Conservation (phyloP, 1,140 invertebrate genomes). For the Pectinophora gossypiella region DNA sequence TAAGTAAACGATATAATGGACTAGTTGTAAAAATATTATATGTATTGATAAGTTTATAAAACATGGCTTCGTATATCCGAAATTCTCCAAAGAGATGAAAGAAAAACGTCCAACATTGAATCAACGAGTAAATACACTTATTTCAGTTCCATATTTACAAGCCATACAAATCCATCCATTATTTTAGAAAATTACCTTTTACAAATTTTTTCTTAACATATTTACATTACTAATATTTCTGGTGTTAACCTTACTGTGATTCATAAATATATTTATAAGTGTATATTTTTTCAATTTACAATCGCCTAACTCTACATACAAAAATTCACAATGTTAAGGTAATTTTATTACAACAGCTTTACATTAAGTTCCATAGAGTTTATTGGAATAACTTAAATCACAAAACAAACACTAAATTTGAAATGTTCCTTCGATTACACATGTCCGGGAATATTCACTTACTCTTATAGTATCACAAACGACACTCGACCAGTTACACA, state of each 20-base stretch:
- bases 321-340: slow-evolving; percentile 48
- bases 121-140: slow-evolving; percentile 28
- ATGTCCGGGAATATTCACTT: slow-evolving; percentile 32
- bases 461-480: slow-evolving; percentile 54
- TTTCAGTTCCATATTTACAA: slow-evolving; percentile 54
- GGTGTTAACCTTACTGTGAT: slow-evolving; percentile 73
- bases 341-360: slow-evolving; percentile 53
- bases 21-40: slow-evolving; percentile 66
- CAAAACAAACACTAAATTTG: slow-evolving; percentile 33
- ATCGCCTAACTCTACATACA: slow-evolving; percentile 63
- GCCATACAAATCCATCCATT: slow-evolving; percentile 46
- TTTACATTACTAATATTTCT: slow-evolving; percentile 69
- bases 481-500: slow-evolving; percentile 32
- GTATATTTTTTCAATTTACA: slow-evolving; percentile 64
- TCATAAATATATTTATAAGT: slow-evolving; percentile 71
- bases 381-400: slow-evolving; percentile 31
- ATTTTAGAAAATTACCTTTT: slow-evolving; percentile 58
- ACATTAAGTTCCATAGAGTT: slow-evolving; percentile 42
- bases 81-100: slow-evolving; percentile 5
- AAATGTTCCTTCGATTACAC: slow-evolving; percentile 15
- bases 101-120: slow-evolving; percentile 20
- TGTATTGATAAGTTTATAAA: slow-evolving; percentile 25
- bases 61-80: slow-evolving; percentile 9
- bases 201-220: slow-evolving; percentile 54
- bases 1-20: slow-evolving; percentile 62